These are phyloP conservation scores for Campylomormyrus tamandua DNA, from an alignment of 2,113 vertebrate species.

Conservation along the genomic window DNA sequence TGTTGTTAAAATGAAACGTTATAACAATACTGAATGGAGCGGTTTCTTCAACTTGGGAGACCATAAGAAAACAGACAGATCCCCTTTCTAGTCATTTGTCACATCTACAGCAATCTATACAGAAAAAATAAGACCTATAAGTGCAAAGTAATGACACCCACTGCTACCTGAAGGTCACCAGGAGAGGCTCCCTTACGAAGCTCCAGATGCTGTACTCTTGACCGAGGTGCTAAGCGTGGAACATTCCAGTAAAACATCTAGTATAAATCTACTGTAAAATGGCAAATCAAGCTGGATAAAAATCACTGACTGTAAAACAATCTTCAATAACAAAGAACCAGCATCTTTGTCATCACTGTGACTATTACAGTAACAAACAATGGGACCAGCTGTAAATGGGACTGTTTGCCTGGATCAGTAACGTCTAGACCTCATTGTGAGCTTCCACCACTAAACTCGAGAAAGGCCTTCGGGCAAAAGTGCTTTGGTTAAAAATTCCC, in stretches of 20 bases:
- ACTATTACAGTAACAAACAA: neutral
- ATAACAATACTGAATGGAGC: neutral
- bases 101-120: neutral
- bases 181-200: neutral
- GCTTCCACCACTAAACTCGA: neutral
- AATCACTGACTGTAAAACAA: neutral
- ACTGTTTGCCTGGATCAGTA: neutral
- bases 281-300: neutral
- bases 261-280: neutral
- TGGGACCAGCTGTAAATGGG: neutral
- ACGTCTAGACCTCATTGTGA: neutral
- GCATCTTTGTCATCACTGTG: neutral
- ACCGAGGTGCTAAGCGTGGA: neutral
- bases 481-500: neutral
- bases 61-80: neutral
- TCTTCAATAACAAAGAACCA: neutral
- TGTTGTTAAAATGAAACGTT: neutral
- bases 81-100: neutral
- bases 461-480: neutral
- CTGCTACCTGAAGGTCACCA: neutral
- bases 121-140: neutral
- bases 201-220: neutral
- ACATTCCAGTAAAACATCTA: neutral
- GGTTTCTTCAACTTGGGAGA: neutral
- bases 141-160: neutral